Conservation (phyloP, 1,140 invertebrate species). For the Saccostrea echinata region DNA sequence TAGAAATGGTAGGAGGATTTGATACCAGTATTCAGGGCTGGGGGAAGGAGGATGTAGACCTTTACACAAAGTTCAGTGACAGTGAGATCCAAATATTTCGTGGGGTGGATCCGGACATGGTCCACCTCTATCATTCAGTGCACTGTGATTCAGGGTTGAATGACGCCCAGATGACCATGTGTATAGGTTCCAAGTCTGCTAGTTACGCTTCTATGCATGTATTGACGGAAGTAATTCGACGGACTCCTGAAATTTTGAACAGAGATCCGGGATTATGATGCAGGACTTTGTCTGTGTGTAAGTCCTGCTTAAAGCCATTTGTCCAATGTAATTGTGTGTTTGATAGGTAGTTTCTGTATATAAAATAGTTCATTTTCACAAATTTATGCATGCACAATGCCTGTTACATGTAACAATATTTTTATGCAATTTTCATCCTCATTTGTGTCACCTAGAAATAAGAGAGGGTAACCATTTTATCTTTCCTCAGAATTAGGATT, state of each 20-base stretch:
- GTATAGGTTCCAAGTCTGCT: conserved; percentile 86
- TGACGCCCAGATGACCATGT: conserved; percentile 92
- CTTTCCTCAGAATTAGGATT: neutral
- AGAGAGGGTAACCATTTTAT: no score
- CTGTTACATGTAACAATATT: no score
- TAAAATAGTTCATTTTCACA: no score
- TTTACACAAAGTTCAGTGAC: conserved; percentile 91
- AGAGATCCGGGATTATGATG: conserved; percentile 38
- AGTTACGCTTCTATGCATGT: conserved; percentile 75
- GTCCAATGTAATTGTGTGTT: neutral
- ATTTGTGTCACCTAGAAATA: no score
- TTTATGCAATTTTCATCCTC: no score
- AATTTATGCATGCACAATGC: no score
- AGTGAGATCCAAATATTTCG: conserved; percentile 86
- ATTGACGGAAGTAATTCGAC: conserved; percentile 72
- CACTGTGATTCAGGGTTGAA: conserved; percentile 90
- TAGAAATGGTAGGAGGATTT: conserved; percentile 90
- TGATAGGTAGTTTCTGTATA: no score
- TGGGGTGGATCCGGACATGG: conserved; percentile 90
- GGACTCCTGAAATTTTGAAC: conserved; percentile 62
- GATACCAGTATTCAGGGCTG: conserved; percentile 90
- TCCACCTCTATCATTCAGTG: conserved; percentile 96
- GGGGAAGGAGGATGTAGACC: conserved; percentile 82
- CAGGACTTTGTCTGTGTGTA: conserved; percentile 5
- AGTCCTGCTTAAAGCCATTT: neutral